Base-by-base conservation (phyloP, 2,113 vertebrate species). In the Rhombomys opimus region DNA sequence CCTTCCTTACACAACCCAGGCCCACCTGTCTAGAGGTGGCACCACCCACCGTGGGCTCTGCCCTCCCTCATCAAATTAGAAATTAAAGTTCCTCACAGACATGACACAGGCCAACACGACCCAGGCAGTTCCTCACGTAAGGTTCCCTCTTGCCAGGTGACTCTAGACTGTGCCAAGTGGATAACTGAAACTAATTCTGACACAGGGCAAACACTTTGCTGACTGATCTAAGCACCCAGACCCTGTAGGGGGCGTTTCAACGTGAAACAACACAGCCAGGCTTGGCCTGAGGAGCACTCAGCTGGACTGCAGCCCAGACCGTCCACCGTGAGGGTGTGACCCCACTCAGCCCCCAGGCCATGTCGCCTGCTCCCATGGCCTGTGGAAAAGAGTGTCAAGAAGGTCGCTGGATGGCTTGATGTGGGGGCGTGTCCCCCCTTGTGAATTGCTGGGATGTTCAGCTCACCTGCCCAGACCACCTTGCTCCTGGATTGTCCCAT, bases 361-460 rank as follows among this genome's bases (percentile, higher is more conserved):
- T 41, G 81, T 0, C 0, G 4, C 65, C 27, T 11, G 5, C 10
- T 23, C 15, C 46, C 27, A 0, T 11, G 2, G 70, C 50, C 67
- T 1, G 0, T 14, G 25, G 76, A 54, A 85, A 50, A 3, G 2
- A 7, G 22, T 27, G 54, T 35, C 22, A 14, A 63, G 50, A 87
- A 90, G 82, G 67, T n/a, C 50, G 27, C 2, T 3, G n/a, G 68
- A 17, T 17, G 35, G 91, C 46, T 78, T 73, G 52, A 63, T 32
- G 2, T 59, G 30, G 75, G 57, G 27, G 23, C 0, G 0, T 57
- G 35, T 0, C 2, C 35, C 38, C 25, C 25, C 68, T 35, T 7
- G 6, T 72, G 72, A 81, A 67, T 15, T 75, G 57, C 67, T 52
- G 1, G 0, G 35, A 12, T 22, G 22, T n/a, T 70, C 23, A 46